These are phyloP conservation scores for Oreonectes daqikongensis DNA, from an alignment of 2,797 vertebrate genomes.

Conservation along the genomic window DNA sequence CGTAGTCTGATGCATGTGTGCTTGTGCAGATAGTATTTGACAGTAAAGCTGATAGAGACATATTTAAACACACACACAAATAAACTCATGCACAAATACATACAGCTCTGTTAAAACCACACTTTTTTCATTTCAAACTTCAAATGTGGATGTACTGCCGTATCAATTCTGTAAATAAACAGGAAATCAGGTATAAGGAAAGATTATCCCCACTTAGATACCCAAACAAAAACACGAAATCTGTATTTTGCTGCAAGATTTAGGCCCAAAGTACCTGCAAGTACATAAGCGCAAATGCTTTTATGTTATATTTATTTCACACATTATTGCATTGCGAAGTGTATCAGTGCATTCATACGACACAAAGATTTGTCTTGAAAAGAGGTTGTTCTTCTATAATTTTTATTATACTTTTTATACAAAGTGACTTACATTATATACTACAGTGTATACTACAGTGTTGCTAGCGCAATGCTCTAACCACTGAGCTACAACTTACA, in stretches of 20 bases:
- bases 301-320: background rate
- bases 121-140: constrained; percentile 27
- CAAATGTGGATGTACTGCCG: constrained; percentile 1
- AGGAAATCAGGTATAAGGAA: constrained; percentile 68
- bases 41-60: constrained; percentile 20
- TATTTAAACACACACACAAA: background rate
- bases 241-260: constrained; percentile 50
- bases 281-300: background rate
- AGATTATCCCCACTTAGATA: constrained; percentile 73
- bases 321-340: background rate
- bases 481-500: no score
- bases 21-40: constrained; percentile 33
- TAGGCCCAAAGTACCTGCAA: background rate
- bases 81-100: constrained; percentile 12
- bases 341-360: background rate
- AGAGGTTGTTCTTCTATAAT: background rate
- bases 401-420: no score
- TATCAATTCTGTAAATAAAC: constrained; percentile 55
- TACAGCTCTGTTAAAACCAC: constrained; percentile 5
- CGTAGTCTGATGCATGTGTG: constrained; percentile 9
- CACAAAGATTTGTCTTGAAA: background rate
- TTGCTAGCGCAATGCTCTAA: no score
- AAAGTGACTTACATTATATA: no score
- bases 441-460: no score
- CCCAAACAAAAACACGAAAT: constrained; percentile 68